Conservation (phyloP, 2,888 invertebrate genomes). For the Hedya salicella region DNA sequence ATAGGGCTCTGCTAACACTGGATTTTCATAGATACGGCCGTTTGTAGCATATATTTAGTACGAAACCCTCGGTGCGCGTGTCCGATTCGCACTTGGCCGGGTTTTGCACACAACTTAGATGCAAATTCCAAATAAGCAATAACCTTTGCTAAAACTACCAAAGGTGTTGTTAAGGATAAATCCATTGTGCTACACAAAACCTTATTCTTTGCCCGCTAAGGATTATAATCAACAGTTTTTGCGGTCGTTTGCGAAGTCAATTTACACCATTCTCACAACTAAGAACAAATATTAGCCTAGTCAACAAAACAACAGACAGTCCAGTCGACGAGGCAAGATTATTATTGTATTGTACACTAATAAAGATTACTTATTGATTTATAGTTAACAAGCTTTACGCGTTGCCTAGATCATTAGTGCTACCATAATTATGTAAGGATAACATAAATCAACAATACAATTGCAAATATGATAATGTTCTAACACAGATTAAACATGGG, state of each 20-base stretch:
- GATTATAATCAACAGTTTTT: background rate
- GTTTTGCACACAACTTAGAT: too few relatives aligned
- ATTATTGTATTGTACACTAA: constrained; percentile 1
- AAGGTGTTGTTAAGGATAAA: background rate
- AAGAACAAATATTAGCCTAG: too few relatives aligned
- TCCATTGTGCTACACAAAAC: background rate
- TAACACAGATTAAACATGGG: too few relatives aligned
- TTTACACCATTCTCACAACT: background rate
- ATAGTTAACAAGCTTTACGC: background rate
- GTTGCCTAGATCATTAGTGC: background rate
- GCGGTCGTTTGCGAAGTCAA: background rate
- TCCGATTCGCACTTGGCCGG: too few relatives aligned
- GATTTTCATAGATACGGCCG: too few relatives aligned
- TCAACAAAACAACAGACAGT: background rate
- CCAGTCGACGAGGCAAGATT: background rate
- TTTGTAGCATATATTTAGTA: too few relatives aligned
- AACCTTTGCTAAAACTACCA: background rate
- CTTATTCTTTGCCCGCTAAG: background rate
- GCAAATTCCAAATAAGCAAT: too few relatives aligned
- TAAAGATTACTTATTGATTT: background rate
- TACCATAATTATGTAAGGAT: too few relatives aligned
- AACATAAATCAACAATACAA: too few relatives aligned
- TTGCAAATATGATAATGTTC: too few relatives aligned
- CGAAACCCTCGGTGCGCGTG: too few relatives aligned
- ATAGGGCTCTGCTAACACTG: too few relatives aligned